These are phyloP conservation scores for Eriosoma lanigerum DNA, from an alignment of 1,140 invertebrate species.

Conservation along the genomic window DNA sequence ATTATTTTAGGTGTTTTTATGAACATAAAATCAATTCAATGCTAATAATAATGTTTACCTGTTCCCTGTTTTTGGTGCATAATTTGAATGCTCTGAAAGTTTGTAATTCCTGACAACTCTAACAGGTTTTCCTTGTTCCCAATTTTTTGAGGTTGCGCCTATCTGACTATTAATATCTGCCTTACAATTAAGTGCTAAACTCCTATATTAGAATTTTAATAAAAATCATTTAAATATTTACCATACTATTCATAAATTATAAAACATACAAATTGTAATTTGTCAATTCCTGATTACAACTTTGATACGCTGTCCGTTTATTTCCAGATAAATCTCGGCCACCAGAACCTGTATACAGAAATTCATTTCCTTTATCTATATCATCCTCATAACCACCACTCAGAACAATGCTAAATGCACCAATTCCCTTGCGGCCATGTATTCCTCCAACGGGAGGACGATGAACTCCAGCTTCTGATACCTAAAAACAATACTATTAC, in stretches of 20 bases:
- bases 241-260: slow-evolving; percentile 83
- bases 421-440: slow-evolving; percentile 75
- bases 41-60: no score
- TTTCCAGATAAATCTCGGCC: slow-evolving; percentile 81
- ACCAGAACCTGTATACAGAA: slow-evolving; percentile 82
- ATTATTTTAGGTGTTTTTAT: no score
- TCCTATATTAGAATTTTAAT: slow-evolving; percentile 59
- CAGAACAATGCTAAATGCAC: slow-evolving; percentile 81
- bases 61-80: slow-evolving; percentile 75
- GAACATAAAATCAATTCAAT: no score
- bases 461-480: slow-evolving; percentile 81
- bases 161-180: slow-evolving; percentile 65
- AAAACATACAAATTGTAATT: slow-evolving; percentile 70
- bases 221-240: slow-evolving; percentile 60
- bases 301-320: slow-evolving; percentile 77
- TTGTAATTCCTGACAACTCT: slow-evolving; percentile 79
- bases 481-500: no score
- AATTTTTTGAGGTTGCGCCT: slow-evolving; percentile 71
- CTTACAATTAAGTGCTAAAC: slow-evolving; percentile 77
- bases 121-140: slow-evolving; percentile 75
- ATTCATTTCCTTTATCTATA: slow-evolving; percentile 78
- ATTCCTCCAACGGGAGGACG: slow-evolving; percentile 83
- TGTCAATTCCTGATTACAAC: slow-evolving; percentile 77
- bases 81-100: slow-evolving; percentile 73
- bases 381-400: slow-evolving; percentile 88